Percentiles rank a stretch among this genome's conserved stretches.
Conservation (phyloP, 2,888 invertebrate species). For the Nematopogon swammerdamellus region DNA sequence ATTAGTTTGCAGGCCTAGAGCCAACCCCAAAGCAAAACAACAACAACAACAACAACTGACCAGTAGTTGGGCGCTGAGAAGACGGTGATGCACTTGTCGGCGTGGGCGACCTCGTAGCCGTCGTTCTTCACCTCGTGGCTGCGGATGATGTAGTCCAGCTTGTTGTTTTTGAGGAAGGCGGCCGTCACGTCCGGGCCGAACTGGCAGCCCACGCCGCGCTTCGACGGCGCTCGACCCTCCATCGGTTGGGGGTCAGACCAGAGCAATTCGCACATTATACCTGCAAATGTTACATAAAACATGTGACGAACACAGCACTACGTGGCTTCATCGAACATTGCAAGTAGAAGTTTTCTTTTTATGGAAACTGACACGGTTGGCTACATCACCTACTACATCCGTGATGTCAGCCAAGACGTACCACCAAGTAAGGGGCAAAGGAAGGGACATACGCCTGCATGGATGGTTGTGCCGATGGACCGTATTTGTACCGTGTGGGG, state of each 20-base stretch:
- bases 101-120: constrained; percentile 93
- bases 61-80: constrained; percentile 99
- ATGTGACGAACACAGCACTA: too few relatives aligned
- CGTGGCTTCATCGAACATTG: too few relatives aligned
- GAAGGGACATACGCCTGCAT: too few relatives aligned
- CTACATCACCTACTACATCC: too few relatives aligned
- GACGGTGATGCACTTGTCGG: constrained; percentile 95
- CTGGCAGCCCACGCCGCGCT: constrained; percentile 97
- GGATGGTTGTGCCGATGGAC: too few relatives aligned
- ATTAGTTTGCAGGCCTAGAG: too few relatives aligned
- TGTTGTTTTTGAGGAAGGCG: constrained; percentile 78
- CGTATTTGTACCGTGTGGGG: too few relatives aligned
- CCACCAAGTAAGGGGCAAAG: too few relatives aligned
- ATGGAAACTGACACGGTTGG: too few relatives aligned
- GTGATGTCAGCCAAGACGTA: too few relatives aligned
- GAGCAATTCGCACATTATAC: constrained; percentile 95
- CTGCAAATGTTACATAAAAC: constrained; percentile 23
- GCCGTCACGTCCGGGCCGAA: constrained; percentile 97
- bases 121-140: constrained; percentile 98
- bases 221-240: constrained; percentile 85
- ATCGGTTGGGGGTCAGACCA: constrained; percentile 98
- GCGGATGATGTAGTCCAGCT: constrained; percentile 89
- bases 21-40: too few relatives aligned
- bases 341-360: too few relatives aligned
- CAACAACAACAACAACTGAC: constrained; percentile 44